A percentile compares a stretch with the other conserved stretches of the same genome.
Conservation (phyloP, 2,888 invertebrate genomes). For the Hecatera dysodea region DNA sequence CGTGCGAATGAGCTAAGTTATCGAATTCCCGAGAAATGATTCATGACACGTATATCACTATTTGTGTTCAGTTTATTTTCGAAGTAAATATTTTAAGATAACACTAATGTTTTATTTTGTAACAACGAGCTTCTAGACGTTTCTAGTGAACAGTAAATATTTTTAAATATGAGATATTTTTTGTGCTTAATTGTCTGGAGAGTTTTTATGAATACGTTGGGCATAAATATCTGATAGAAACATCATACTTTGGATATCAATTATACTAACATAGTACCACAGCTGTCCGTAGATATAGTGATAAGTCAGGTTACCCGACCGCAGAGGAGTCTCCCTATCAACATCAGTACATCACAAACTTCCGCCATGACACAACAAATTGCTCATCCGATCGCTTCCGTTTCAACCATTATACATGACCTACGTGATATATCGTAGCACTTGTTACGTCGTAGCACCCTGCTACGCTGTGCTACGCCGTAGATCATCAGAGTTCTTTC, state of each 20-base stretch:
- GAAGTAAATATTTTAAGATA: not conserved
- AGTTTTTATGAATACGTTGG: too few species aligned
- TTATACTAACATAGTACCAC: too few species aligned
- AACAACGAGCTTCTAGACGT: not conserved
- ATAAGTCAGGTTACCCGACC: not conserved
- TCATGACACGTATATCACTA: slow-evolving; percentile 6
- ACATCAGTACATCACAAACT: slow-evolving; percentile 6
- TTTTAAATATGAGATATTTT: too few species aligned
- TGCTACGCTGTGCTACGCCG: slow-evolving; percentile 52
- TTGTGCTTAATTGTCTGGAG: too few species aligned
- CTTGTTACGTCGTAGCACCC: slow-evolving; percentile 45
- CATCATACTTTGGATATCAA: too few species aligned
- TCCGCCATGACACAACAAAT: slow-evolving; percentile 15
- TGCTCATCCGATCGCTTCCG: slow-evolving; percentile 17
- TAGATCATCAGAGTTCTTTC: slow-evolving; percentile 46
- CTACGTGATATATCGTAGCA: slow-evolving; percentile 38
- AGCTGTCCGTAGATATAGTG: not conserved
- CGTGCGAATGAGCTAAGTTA: slow-evolving; percentile 12
- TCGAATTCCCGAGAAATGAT: slow-evolving; percentile 22
- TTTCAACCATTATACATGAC: not conserved
- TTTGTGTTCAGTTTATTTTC: slow-evolving; percentile 16
- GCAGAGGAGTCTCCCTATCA: not conserved
- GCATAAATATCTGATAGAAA: too few species aligned
- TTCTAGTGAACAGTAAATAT: not conserved
- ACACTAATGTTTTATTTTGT: not conserved